Base-by-base conservation (phyloP, 1,140 invertebrate genomes). In the Mercenaria mercenaria region DNA sequence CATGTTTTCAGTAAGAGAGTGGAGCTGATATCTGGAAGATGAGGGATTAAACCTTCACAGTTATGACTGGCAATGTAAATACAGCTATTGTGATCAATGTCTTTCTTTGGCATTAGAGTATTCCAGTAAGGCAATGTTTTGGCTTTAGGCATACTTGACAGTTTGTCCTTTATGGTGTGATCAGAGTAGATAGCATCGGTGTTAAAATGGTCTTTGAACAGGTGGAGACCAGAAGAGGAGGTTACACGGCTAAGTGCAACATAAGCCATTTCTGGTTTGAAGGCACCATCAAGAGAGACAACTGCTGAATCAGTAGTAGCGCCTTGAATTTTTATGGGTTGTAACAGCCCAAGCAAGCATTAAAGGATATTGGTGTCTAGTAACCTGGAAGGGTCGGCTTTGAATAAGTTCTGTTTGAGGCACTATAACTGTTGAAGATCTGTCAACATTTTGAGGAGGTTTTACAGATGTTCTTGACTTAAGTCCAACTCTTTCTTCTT, bases 401-500 rank as follows among this genome's bases (percentile, higher is more conserved):
- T 72, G 67, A 23, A 72, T 72, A 10, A 23, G 10, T 72, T 72
- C 67, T 8, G 67, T 72, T 72, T 72, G 67, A 18, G 67, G 67
- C 23, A 4, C 4, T 72, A 72, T 72, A 72, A 72, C 67, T 18
- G 67, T 72, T 41, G 67, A 72, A 8, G 67, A 72, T 11, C 67
- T 72, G 37, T 72, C 11, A 10, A 37, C 67, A 72, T 72, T 10
- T 72, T 10, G 23, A 18, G 67, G 67, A 72, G 67, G 67, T 72
- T 23, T 72, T 3, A 72, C 11, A 72, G 4, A 23, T 18, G 8
- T 72, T 34, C 67, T 10, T 72, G 67, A 72, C 4, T 72, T 34
- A 34, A 72, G 29, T 3, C 67, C 67, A 37, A 72, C 67, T 37
- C 67, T 72, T 72, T 72, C 67, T 72, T 72, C 67, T 72, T 72